Conservation (phyloP, 2,113 vertebrate genomes). For the Puffinus mauretanicus region DNA sequence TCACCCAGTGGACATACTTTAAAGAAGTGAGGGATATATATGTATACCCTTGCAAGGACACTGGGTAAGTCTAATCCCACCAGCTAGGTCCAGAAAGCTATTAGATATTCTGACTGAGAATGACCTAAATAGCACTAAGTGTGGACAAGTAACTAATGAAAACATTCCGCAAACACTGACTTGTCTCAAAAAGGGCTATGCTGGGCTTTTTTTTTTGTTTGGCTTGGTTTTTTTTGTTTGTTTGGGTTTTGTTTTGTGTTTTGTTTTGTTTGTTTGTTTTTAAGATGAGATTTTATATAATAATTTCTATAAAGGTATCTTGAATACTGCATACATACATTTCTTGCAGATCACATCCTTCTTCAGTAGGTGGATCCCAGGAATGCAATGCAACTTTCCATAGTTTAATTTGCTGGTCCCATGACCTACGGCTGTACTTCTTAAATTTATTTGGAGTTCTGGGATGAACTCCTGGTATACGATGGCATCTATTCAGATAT, state of each 20-base stretch:
- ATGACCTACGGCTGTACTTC: constrained; percentile 95
- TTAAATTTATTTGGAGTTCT: constrained; percentile 97
- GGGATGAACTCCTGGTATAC: constrained; percentile 89
- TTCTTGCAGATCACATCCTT: constrained; percentile 75
- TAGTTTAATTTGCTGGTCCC: constrained; percentile 97
- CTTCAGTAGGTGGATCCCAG: constrained; percentile 88
- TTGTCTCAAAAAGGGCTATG: background rate
- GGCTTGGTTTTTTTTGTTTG: too few relatives aligned
- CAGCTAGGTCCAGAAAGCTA: background rate
- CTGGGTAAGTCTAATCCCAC: background rate
- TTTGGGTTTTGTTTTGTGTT: too few relatives aligned
- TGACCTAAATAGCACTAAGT: background rate
- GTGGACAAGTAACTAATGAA: background rate
- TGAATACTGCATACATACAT: constrained; percentile 74
- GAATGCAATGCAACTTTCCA: constrained; percentile 94
- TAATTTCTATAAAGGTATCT: background rate
- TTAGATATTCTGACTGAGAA: background rate
- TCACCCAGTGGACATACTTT: background rate
- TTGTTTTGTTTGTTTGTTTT: background rate
- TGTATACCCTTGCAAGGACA: background rate
- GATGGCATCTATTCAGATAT: constrained; percentile 76
- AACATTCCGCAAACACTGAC: background rate
- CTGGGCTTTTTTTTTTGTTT: too few relatives aligned
- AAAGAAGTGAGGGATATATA: background rate
- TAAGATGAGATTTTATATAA: background rate